These are phyloP conservation scores for Ceratothoa steindachneri DNA, from an alignment of 2,888 invertebrate genomes.

Conservation along the genomic window DNA sequence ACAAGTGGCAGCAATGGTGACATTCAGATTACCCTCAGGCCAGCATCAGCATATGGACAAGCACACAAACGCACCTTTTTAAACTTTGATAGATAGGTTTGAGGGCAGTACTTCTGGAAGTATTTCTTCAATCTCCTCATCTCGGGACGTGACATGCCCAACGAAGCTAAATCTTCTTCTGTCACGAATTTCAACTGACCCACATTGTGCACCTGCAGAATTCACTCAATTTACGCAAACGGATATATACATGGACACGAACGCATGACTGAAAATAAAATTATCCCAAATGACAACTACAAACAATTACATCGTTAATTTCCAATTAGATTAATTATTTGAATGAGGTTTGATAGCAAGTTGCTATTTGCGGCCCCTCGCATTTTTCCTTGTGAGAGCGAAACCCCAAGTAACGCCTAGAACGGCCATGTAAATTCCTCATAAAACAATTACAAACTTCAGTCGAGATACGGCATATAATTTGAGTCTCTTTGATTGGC, in stretches of 20 bases:
- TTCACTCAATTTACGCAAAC: neutral
- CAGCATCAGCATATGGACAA: neutral
- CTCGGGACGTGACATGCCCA: conserved; percentile 92
- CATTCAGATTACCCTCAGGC: neutral
- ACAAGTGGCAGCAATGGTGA: no score
- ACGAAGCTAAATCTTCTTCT: conserved; percentile 81
- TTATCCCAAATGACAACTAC: no score
- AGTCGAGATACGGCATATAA: no score
- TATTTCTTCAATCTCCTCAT: conserved; percentile 88
- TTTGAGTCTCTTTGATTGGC: no score
- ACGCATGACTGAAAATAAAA: neutral
- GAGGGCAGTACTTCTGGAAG: conserved; percentile 88
- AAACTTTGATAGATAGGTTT: conserved; percentile 86
- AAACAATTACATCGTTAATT: no score
- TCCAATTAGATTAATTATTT: neutral
- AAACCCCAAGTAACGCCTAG: no score
- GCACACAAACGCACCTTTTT: conserved; percentile 61
- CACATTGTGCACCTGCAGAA: conserved; percentile 67
- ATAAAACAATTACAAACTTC: no score
- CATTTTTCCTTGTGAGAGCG: no score
- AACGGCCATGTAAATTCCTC: no score
- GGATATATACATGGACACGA: conserved; percentile 9
- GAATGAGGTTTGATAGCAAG: neutral
- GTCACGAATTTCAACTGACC: conserved; percentile 90
- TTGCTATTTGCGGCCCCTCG: no score